A percentile compares a stretch with the other conserved stretches of the same genome.
phyloP scores from a whole-genome alignment of 2,113 vertebrate genomes.

The Tonatia bakeri region DNA sequence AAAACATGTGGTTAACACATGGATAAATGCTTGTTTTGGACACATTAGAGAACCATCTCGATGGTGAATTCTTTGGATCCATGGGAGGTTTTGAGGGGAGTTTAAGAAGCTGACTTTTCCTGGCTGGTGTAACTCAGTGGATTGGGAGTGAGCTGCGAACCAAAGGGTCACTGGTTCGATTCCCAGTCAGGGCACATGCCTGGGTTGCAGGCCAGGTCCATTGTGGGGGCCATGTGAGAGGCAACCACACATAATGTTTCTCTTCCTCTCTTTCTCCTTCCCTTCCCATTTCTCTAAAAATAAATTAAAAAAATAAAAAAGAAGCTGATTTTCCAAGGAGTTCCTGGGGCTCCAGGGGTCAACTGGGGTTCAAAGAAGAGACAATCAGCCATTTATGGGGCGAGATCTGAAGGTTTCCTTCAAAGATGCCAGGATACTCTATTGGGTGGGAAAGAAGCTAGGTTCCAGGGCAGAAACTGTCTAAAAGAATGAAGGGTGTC shows the following conservation, averaged over 20 bases:
- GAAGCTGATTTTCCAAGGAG: not conserved
- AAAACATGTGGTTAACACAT: not conserved
- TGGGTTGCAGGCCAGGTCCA: too few species aligned
- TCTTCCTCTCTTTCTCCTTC: too few species aligned
- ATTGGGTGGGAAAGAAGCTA: not conserved
- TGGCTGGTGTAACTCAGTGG: too few species aligned
- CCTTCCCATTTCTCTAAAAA: too few species aligned
- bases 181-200: too few species aligned
- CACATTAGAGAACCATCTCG: not conserved
- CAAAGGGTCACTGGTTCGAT: too few species aligned
- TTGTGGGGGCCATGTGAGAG: too few species aligned
- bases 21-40: not conserved
- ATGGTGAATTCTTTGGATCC: not conserved
- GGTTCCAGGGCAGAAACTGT: conserved; percentile 4
- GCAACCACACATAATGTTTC: too few species aligned
- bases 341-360: not conserved
- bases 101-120: not conserved
- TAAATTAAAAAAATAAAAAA: too few species aligned
- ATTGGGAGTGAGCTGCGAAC: too few species aligned
- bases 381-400: not conserved
- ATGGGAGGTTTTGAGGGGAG: not conserved
- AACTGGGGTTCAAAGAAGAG: not conserved
- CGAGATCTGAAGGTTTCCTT: not conserved
- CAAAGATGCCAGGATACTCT: not conserved
- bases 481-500: not conserved